Base-by-base conservation (phyloP, 2,888 invertebrate genomes). In the Drosophila helvetica region DNA sequence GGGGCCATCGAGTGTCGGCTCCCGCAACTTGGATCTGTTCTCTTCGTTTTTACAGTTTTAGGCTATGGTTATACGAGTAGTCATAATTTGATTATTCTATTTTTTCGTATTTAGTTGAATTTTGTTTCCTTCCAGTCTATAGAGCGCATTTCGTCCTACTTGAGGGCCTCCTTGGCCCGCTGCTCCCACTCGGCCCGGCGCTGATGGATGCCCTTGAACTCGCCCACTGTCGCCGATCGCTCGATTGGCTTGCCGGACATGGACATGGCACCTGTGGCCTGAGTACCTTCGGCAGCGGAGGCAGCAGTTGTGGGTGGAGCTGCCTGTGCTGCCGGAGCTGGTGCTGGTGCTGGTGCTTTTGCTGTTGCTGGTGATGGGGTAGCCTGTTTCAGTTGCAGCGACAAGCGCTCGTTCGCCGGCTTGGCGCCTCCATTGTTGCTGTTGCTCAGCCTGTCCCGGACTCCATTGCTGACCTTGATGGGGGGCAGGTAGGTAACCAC, bases 121-220 rank as follows among this genome's bases (percentile, higher is more conserved):
- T 33, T 12, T 33, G 4, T 15, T 65, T 63, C 42, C 63, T 48
- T 38, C 48, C 45, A 15, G 15, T 60, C n/a, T 27, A 18, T 56
- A 17, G 19, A 27, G 4, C 15, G 19, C 6, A 8, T 27, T 27
- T 8, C 57, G 71, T 19, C 42, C 79, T 86, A 92, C 60, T 92
- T 92, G 43, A 91, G 87, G 63, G 92, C 95, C 91, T 95, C 95
- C 91, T 95, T 95, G 43, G 95, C 95, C 78, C 96, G 93, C 81
- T 95, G 94, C 90, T 96, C 96, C 96, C 96, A 96, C 89, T 96
- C 95, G 7, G 96, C 96, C 64, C 95, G 93, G 88, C 95, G 93
- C 88, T 96, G 95, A 89, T 95, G 94, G 75, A 96, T 96, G 69
- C 95, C 95, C 88, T 95, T 95, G 84, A 95, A 95, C 63, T 92